Percentiles rank a stretch among this genome's conserved stretches.
These are phyloP conservation scores for Antigone vipio DNA, from an alignment of 2,113 vertebrate genomes.

Conservation along the genomic window DNA sequence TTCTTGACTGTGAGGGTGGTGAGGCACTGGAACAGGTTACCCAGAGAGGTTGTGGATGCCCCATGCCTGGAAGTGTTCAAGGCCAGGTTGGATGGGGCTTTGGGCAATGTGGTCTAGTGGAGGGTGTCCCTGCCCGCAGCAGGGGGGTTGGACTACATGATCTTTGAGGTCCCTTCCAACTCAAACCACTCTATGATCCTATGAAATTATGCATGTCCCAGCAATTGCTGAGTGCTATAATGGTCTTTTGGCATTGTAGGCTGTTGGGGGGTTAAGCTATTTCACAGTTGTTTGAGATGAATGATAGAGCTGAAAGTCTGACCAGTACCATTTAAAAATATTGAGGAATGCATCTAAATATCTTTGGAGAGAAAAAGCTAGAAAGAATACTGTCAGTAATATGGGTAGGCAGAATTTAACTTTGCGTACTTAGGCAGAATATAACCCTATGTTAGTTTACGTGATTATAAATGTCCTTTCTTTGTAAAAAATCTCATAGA, in stretches of 20 bases:
- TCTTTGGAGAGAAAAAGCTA: neutral
- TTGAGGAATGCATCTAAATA: neutral
- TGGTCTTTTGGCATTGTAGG: neutral
- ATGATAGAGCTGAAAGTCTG: neutral
- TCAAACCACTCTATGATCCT: no score
- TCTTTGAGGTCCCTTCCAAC: no score
- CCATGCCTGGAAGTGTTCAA: no score
- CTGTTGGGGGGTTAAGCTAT: neutral
- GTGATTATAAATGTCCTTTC: neutral
- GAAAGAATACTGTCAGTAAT: neutral
- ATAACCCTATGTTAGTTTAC: neutral
- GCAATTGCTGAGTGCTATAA: neutral
- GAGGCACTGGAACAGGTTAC: no score
- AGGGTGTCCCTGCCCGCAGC: no score
- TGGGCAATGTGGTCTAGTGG: no score
- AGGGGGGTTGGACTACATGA: no score
- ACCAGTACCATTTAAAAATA: neutral
- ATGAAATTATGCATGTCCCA: rapidly evolving
- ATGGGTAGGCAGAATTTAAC: neutral
- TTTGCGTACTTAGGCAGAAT: neutral
- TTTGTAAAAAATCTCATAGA: neutral
- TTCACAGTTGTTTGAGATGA: neutral
- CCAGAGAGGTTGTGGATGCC: no score
- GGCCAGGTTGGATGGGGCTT: no score
- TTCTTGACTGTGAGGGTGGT: no score